phyloP scores from a whole-genome alignment of 2,888 invertebrate genomes.

The Aspidiotus destructor region DNA sequence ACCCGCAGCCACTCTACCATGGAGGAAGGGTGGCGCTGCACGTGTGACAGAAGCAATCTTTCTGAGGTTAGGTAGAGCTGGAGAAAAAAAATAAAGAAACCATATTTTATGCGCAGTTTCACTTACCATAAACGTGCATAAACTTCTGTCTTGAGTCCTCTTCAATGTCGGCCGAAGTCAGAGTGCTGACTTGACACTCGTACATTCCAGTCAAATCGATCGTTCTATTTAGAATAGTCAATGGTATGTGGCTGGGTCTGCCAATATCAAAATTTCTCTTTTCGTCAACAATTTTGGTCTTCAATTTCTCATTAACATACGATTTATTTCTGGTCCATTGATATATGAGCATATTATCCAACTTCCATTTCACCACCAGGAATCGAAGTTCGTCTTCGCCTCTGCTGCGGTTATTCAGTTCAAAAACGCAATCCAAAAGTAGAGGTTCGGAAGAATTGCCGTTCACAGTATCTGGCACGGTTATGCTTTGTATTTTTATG shows the following conservation, averaged over 20 bases:
- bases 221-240: not conserved
- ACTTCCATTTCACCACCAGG: slow-evolving; percentile 5
- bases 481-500: slow-evolving; percentile 2
- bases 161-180: no score
- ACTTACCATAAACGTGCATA: slow-evolving; percentile 16
- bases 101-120: not conserved
- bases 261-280: not conserved
- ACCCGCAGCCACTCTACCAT: no score
- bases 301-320: not conserved
- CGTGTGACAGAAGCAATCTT: no score
- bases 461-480: not conserved
- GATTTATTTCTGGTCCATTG: not conserved
- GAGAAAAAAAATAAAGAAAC: no score
- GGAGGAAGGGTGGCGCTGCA: no score
- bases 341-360: slow-evolving; percentile 13
- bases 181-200: not conserved
- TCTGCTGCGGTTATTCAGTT: not conserved
- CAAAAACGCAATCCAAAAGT: not conserved
- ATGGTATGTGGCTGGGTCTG: not conserved
- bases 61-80: no score
- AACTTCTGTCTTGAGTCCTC: not conserved
- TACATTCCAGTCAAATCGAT: slow-evolving; percentile 7
- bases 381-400: not conserved
- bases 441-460: slow-evolving; percentile 3
- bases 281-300: not conserved